Evolutionary conservation across 1,140 invertebrate genomes (phyloP).

Genomic region (Mamestra configurata): DNA sequence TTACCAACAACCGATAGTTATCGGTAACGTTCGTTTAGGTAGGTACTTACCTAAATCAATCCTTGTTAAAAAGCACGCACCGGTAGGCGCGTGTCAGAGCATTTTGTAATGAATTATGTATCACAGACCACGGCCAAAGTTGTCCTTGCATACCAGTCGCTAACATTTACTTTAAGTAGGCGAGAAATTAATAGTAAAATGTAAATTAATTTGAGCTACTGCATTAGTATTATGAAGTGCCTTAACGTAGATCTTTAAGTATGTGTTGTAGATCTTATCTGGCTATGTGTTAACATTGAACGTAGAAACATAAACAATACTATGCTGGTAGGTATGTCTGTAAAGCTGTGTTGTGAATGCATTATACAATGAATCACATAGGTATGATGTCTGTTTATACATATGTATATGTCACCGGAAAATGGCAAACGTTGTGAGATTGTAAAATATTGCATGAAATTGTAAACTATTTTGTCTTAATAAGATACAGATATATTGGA

Average conservation of each 20-base stretch:
- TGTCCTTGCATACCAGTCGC: conserved; percentile 40
- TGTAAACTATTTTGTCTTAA: no score
- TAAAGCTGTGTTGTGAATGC: no score
- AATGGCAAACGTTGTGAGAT: no score
- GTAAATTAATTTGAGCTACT: neutral
- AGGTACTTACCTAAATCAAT: conserved; percentile 17
- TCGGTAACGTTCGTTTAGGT: conserved; percentile 18
- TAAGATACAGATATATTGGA: no score
- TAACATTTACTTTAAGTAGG: conserved; percentile 4
- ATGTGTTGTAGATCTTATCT: neutral
- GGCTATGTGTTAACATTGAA: neutral
- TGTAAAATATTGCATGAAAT: no score
- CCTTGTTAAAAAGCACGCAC: conserved; percentile 38
- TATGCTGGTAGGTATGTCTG: no score
- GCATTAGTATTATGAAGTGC: neutral
- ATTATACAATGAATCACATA: no score
- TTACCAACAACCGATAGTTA: conserved; percentile 39
- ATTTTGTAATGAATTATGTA: conserved; percentile 46
- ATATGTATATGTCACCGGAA: no score
- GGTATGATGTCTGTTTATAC: no score
- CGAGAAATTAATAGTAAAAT: conserved; percentile 3
- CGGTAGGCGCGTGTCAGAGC: conserved; percentile 18
- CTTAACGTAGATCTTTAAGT: neutral
- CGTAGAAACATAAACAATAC: neutral
- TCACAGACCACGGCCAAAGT: conserved; percentile 10